Evolutionary conservation across 1,140 invertebrate genomes (phyloP), one percentile per base, ranked within the genome.

Genomic region (Drosophila punjabiensis): DNA sequence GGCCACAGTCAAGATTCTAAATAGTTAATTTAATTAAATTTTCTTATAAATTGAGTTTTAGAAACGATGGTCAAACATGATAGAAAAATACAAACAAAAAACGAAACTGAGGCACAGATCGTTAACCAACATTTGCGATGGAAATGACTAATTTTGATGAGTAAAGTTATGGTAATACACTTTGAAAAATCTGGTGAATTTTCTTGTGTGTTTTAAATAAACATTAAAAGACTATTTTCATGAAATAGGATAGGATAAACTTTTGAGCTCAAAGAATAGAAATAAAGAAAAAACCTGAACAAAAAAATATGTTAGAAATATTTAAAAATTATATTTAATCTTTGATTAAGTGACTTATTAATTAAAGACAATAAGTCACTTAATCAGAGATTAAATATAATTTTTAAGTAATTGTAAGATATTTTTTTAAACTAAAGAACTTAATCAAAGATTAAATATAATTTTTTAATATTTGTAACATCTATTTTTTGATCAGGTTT

Each of bases 121-220:
- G 10, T 16, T 16, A 24, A 16, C 2, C 33, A 37, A 56, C 18
- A 16, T 28, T n/a, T 5, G 14, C 35, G 5, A 28, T 5, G 39
- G 14, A 56, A 18, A 28, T 39, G 33, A 39, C 20, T 56, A 24
- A 56, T 39, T 39, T 56, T 37, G 14, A 37, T 56, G 20, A 56
- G 20, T 20, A 56, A 37, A 10, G 7, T 20, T 35, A 9, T 56
- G 20, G 9, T 3, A 37, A 37, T 24, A 11, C 53, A 56, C 33
- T 5, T 14, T 8, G 16, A 56, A 20, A 20, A 16, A 55, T 3
- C 1, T 6, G 0, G 1, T 5, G 7, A 18, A 4, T 20, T 20
- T 16, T 5, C 16, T 4, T 55, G 5, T 53, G 30, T 35, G 18
- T 35, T 55, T 20, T 33, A 6, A 53, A 32, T 13, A 18, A 50